phyloP scores from a whole-genome alignment of 2,113 vertebrate species.

The Polypterus senegalus region DNA sequence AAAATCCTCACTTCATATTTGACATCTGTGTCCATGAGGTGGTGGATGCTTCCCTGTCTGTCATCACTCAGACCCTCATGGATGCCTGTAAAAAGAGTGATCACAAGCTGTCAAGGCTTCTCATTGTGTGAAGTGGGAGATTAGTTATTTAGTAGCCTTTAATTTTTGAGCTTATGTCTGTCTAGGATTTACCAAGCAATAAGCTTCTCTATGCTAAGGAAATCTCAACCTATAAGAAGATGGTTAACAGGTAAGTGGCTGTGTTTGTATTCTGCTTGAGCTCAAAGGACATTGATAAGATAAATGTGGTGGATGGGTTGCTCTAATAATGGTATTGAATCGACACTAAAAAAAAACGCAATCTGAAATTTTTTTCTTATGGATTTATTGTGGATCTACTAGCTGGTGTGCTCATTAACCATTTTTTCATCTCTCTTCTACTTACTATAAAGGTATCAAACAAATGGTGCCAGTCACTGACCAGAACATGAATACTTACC shows the following conservation, averaged over 20 bases:
- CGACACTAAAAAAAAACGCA: no score
- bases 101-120: slow-evolving; percentile 61
- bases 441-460: slow-evolving; percentile 64
- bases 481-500: slow-evolving; percentile 67
- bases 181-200: slow-evolving; percentile 65
- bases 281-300: no score
- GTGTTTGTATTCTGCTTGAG: no score
- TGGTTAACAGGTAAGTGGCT: slow-evolving; percentile 66
- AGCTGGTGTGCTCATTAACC: neutral
- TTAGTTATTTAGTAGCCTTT: no score
- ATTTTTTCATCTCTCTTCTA: slow-evolving; percentile 21
- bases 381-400: no score
- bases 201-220: slow-evolving; percentile 66
- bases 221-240: slow-evolving; percentile 67
- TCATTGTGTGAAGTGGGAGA: no score
- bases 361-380: no score
- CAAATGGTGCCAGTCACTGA: slow-evolving; percentile 67
- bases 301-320: no score
- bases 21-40: slow-evolving; percentile 65
- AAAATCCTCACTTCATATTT: slow-evolving; percentile 69
- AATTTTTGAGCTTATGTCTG: slow-evolving; percentile 2
- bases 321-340: no score
- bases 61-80: slow-evolving; percentile 71
- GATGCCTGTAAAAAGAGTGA: slow-evolving; percentile 66
- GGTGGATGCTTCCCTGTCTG: slow-evolving; percentile 64